Conservation (phyloP, 2,797 vertebrate genomes). For the Pangasius macronema region DNA sequence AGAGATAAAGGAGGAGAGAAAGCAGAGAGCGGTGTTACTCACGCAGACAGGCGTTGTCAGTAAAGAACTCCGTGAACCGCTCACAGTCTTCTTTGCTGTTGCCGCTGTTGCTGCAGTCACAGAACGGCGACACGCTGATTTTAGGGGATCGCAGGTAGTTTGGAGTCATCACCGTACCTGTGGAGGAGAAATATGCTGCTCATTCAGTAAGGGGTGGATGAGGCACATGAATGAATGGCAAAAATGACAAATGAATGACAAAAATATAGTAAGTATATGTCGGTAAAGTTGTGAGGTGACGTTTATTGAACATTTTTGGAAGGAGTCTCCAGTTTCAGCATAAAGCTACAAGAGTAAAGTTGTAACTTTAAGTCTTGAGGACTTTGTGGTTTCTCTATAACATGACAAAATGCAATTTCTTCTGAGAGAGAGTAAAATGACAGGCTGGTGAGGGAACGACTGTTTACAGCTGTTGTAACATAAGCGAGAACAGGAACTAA, state of each 20-base stretch:
- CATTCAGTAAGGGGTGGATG: background rate
- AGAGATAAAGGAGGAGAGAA: background rate
- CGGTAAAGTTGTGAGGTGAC: background rate
- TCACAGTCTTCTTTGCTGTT: constrained; percentile 89
- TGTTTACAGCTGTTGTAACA: background rate
- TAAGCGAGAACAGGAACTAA: too few relatives aligned
- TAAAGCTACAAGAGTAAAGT: background rate
- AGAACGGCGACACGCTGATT: constrained; percentile 92
- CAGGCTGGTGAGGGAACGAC: background rate
- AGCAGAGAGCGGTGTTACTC: constrained; percentile 64
- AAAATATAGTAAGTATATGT: too few relatives aligned
- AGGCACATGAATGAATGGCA: background rate
- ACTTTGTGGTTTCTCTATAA: background rate
- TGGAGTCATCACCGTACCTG: constrained; percentile 96
- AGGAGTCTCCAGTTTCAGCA: background rate
- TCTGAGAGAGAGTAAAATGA: background rate
- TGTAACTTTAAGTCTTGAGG: background rate
- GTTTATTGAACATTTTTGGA: background rate
- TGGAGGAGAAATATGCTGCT: constrained; percentile 21
- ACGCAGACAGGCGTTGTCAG: constrained; percentile 92
- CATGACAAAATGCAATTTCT: background rate
- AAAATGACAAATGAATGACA: background rate
- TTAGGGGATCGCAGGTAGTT: constrained; percentile 90
- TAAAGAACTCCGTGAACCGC: constrained; percentile 90
- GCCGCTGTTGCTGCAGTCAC: constrained; percentile 92